These are phyloP conservation scores for Psilopsiagon aymara DNA, from an alignment of 2,113 vertebrate species.

Conservation along the genomic window DNA sequence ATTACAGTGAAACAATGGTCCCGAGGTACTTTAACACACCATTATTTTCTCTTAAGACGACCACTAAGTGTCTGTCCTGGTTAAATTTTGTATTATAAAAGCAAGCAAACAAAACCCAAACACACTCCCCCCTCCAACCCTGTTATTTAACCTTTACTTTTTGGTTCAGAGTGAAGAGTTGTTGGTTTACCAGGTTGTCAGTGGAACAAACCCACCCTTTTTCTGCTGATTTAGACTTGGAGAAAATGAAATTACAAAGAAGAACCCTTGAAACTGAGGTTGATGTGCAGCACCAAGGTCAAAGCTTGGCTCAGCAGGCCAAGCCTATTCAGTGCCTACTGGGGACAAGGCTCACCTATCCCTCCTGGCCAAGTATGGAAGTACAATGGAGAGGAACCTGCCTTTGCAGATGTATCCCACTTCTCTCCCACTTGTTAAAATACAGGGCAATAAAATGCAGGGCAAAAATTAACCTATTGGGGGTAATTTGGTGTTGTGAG, in stretches of 20 bases:
- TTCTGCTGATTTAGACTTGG: neutral
- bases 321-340: neutral
- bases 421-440: neutral
- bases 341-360: neutral
- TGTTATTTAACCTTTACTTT: conserved; percentile 1
- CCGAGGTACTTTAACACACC: neutral
- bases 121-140: neutral
- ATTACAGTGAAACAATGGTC: conserved; percentile 27
- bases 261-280: neutral
- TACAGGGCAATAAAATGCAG: neutral
- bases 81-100: conserved; percentile 15
- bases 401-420: neutral
- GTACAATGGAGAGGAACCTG: neutral
- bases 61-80: neutral
- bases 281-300: neutral
- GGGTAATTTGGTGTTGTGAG: neutral
- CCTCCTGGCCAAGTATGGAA: neutral
- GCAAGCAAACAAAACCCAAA: neutral
- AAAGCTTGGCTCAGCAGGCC: neutral
- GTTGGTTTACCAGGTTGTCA: neutral
- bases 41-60: conserved; percentile 6
- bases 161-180: neutral
- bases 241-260: neutral
- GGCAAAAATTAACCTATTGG: neutral
- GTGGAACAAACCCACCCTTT: neutral